phyloP scores from a whole-genome alignment of 2,113 vertebrate species.

The Regulus satrapa region DNA sequence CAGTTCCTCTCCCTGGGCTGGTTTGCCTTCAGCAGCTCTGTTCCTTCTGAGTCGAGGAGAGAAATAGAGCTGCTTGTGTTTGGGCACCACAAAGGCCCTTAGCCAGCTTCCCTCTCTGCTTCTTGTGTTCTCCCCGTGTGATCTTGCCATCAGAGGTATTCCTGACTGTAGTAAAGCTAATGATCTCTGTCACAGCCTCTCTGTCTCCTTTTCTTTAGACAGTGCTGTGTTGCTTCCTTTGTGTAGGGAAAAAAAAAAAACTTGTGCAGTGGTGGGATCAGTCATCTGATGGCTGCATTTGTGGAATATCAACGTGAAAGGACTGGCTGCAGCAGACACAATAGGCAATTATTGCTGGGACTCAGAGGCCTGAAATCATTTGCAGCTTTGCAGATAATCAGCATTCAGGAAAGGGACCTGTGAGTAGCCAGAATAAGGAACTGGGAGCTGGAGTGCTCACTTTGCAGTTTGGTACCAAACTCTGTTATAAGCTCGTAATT shows the following conservation, averaged over 20 bases:
- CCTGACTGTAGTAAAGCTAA: conserved; percentile 44
- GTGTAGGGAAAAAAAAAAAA: conserved; percentile 22
- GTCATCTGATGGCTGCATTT: conserved; percentile 46
- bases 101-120: conserved; percentile 14
- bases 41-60: neutral
- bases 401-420: neutral
- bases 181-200: conserved; percentile 41
- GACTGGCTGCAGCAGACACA: conserved; percentile 40
- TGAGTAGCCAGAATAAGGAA: neutral
- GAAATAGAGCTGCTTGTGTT: neutral
- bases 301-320: conserved; percentile 43
- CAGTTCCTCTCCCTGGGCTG: neutral
- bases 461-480: conserved; percentile 14
- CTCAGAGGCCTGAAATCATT: conserved; percentile 34
- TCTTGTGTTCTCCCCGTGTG: conserved; percentile 22
- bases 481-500: neutral
- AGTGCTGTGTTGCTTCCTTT: conserved; percentile 40
- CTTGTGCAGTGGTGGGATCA: conserved; percentile 26
- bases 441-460: neutral
- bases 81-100: neutral
- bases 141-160: conserved; percentile 56
- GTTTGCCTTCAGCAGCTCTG: neutral
- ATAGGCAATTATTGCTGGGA: conserved; percentile 54
- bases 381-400: conserved; percentile 46
- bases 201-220: conserved; percentile 16